These are phyloP conservation scores for Philaethria dido DNA, from an alignment of 2,888 invertebrate genomes.

Conservation along the genomic window DNA sequence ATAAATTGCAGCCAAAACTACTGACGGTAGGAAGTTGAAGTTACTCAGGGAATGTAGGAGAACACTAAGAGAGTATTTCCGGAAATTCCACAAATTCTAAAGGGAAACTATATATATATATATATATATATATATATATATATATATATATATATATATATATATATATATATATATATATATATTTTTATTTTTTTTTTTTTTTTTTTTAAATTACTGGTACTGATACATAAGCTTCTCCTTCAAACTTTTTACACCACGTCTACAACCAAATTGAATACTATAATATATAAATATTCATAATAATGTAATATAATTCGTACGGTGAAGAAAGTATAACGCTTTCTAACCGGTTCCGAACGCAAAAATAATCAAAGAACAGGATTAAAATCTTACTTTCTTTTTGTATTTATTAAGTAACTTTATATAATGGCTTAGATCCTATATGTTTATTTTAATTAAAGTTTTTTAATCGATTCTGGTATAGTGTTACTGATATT, in stretches of 20 bases:
- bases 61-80: too few relatives aligned
- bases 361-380: conserved; percentile 21
- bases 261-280: not conserved
- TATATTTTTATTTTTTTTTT: too few relatives aligned
- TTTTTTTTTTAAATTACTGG: not conserved
- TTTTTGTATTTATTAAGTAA: not conserved
- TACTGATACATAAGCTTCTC: not conserved
- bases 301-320: conserved; percentile 20
- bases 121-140: too few relatives aligned
- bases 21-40: too few relatives aligned
- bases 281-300: conserved; percentile 7
- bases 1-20: too few relatives aligned
- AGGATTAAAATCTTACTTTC: conserved; percentile 15
- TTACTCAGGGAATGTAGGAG: too few relatives aligned
- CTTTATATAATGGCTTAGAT: conserved; percentile 11
- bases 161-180: too few relatives aligned
- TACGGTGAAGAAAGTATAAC: conserved; percentile 36
- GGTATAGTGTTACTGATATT: too few relatives aligned
- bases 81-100: too few relatives aligned
- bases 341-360: conserved; percentile 39
- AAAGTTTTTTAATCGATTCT: too few relatives aligned
- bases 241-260: not conserved
- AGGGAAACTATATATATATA: too few relatives aligned
- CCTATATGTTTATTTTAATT: not conserved
- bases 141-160: too few relatives aligned